phyloP scores from a whole-genome alignment of 2,888 invertebrate genomes.

The Proisotoma minuta region DNA sequence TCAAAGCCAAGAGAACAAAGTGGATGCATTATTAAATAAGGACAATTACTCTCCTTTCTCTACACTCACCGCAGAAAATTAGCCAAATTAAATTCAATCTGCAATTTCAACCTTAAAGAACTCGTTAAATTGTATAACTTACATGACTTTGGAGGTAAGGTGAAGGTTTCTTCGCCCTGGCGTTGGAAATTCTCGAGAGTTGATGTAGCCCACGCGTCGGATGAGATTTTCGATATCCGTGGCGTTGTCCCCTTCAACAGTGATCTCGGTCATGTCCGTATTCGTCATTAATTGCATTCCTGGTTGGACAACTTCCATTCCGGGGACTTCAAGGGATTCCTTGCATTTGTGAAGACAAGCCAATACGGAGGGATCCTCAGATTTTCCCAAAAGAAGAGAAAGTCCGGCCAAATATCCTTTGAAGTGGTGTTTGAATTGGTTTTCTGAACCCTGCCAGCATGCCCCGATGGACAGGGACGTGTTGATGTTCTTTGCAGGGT shows the following conservation, averaged over 20 bases:
- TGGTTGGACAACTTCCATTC: constrained; percentile 68
- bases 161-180: constrained; percentile 85
- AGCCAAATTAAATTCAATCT: neutral
- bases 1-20: too few relatives aligned
- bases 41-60: neutral
- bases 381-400: constrained; percentile 68
- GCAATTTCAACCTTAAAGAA: too few relatives aligned
- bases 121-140: constrained; percentile 50
- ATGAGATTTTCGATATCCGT: constrained; percentile 82
- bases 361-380: constrained; percentile 68
- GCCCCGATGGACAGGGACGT: constrained; percentile 93
- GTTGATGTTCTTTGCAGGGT: constrained; percentile 87
- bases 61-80: neutral
- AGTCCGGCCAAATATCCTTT: constrained; percentile 84
- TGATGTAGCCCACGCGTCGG: constrained; percentile 78
- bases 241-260: constrained; percentile 84
- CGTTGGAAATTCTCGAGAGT: constrained; percentile 87
- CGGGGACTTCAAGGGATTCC: constrained; percentile 72
- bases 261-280: constrained; percentile 77
- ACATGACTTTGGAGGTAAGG: constrained; percentile 74
- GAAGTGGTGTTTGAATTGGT: constrained; percentile 84
- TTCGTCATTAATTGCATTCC: constrained; percentile 72
- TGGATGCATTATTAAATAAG: too few relatives aligned
- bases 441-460: constrained; percentile 94
- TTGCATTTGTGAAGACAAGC: constrained; percentile 75